Evolutionary conservation across 2,888 invertebrate species (phyloP), one percentile per base, ranked within the genome.

Genomic region (Platycheirus albimanus): DNA sequence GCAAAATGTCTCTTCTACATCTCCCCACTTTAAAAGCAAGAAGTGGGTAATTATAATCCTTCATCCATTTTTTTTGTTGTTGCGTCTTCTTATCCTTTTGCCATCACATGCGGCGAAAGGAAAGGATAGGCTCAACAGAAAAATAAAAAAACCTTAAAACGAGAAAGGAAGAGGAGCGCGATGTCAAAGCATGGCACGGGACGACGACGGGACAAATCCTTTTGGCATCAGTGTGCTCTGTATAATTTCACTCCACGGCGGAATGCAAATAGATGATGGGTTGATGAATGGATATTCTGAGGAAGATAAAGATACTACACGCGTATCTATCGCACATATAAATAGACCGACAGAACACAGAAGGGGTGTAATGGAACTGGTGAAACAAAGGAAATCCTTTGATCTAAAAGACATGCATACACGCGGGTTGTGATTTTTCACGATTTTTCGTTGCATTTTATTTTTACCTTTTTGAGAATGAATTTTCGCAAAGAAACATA

Each of bases 21-120:
- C 54, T 54, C 47, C 38, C 47, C 56, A 77, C 77, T 83, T 69
- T 49, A 69, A 61, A 56, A 58, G 56, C 83, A 78, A 83, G 83
- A 78, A 83, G 83, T 78, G 83, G 84, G 84, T 84, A 84, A 84
- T 84, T 84, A 84, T 78, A 75, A 84, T 84, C 78, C 74, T 84
- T 84, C 78, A 78, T 83, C 43, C 71, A 71, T 66, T 71, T 69
- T 75, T 78, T 79, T 74, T 67, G 72, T 67, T 45, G 49, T 61
- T 61, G 61, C 64, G 17, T n/a, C n/a, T n/a, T n/a, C 61, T 71
- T 58, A 56, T 66, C 66, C 76, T 49, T 64, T 51, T 41, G 49
- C 66, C 38, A 28, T n/a, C 13, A 28, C 30, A 33, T 24, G 15
- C 30, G 5, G n/a, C n/a, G n/a, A n/a, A n/a, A n/a, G n/a, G n/a